phyloP scores from a whole-genome alignment of 37 sponge, comb jelly and placozoan genomes.

The Chondrilla cf. caribensis region DNA sequence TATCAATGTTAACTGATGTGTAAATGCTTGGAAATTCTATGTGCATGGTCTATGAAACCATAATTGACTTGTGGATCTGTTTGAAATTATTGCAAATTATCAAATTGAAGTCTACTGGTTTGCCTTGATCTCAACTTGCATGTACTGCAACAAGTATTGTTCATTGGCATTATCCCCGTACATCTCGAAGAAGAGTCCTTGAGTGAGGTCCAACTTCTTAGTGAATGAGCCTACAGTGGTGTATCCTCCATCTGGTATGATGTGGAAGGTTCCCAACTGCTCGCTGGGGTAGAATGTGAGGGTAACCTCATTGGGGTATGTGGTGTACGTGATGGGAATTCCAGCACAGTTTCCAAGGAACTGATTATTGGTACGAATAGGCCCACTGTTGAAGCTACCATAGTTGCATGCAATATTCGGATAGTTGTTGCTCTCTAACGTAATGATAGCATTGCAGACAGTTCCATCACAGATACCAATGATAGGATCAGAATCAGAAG shows the following conservation, averaged over 20 bases:
- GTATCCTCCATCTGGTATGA: not conserved
- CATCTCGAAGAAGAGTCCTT: conserved; percentile 6
- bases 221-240: not conserved
- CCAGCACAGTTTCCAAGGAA: not conserved
- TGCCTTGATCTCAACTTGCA: conserved; percentile 1
- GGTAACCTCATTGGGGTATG: not conserved
- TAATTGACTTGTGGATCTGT: no score
- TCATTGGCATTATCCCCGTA: not conserved
- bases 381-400: not conserved
- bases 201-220: not conserved
- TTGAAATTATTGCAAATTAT: no score
- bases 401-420: not conserved
- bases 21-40: no score
- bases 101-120: no score
- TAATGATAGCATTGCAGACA: conserved; percentile 5
- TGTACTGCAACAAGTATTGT: not conserved
- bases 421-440: not conserved
- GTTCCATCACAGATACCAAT: conserved; percentile 1
- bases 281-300: not conserved
- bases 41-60: no score
- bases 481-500: not conserved
- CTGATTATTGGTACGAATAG: not conserved
- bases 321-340: not conserved
- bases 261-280: conserved; percentile 11
- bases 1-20: no score